phyloP scores from a whole-genome alignment of 1,140 invertebrate species.

The Drosophila auraria region DNA sequence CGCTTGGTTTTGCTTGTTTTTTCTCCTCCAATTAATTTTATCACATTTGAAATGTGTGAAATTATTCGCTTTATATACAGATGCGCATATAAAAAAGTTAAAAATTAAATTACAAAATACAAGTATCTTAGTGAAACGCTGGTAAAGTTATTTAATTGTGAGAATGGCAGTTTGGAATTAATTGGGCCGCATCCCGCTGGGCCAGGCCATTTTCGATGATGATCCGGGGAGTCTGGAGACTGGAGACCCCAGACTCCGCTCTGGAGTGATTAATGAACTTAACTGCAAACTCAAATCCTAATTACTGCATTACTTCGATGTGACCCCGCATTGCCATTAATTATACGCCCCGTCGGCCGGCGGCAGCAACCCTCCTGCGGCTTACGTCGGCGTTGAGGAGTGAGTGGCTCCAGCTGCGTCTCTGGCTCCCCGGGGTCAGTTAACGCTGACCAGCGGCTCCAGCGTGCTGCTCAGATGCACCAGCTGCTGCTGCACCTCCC shows the following conservation, averaged over 20 bases:
- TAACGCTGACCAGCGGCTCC: constrained; percentile 83
- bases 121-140: constrained; percentile 65
- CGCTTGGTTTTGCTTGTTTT: constrained; percentile 3
- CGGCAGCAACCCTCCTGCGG: constrained; percentile 30
- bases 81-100: constrained; percentile 53
- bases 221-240: not conserved
- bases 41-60: constrained; percentile 76
- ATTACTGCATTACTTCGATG: constrained; percentile 71
- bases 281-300: constrained; percentile 78
- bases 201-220: constrained; percentile 10
- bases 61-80: constrained; percentile 59
- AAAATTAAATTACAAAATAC: constrained; percentile 59
- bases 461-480: constrained; percentile 80
- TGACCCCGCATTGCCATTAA: constrained; percentile 72
- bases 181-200: constrained; percentile 13
- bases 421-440: constrained; percentile 72
- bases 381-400: constrained; percentile 63
- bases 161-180: constrained; percentile 65
- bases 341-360: constrained; percentile 62
- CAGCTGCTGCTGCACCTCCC: constrained; percentile 75
- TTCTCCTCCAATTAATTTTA: constrained; percentile 21
- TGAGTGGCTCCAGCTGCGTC: constrained; percentile 26
- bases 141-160: constrained; percentile 49
- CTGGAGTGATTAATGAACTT: constrained; percentile 71
- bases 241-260: not conserved